Conservation (phyloP, 2,113 vertebrate genomes). For the Otus sunia region DNA sequence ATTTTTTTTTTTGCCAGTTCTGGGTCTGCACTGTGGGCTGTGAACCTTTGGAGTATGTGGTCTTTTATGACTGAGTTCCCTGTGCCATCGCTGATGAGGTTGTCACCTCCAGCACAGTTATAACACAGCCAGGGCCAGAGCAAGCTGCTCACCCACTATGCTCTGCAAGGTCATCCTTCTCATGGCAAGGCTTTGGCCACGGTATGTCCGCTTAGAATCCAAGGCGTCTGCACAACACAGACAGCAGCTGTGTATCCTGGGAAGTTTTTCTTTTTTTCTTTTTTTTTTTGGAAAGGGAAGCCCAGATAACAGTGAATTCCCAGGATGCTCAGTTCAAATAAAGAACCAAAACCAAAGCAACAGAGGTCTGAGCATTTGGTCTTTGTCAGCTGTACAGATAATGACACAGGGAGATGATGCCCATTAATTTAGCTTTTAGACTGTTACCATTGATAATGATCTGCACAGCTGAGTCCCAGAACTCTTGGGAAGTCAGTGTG, state of each 20-base stretch:
- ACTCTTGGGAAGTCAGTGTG: not conserved
- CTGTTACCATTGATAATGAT: not conserved
- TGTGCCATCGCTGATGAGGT: not conserved
- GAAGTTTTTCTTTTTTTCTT: not conserved
- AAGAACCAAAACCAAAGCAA: not conserved
- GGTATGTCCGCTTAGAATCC: not conserved
- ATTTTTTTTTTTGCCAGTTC: not conserved
- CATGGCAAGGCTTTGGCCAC: accelerated
- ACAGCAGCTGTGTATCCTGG: not conserved
- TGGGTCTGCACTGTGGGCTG: not conserved
- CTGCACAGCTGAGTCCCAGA: not conserved
- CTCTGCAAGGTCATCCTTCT: not conserved
- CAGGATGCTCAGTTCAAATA: not conserved
- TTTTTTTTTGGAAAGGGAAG: not conserved
- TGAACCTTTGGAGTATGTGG: not conserved
- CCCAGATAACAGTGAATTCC: not conserved
- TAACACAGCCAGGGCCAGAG: not conserved
- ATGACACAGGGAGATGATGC: not conserved
- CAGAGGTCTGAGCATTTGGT: not conserved
- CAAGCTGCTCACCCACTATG: not conserved
- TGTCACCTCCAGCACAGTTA: not conserved
- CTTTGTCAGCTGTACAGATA: not conserved
- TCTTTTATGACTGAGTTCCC: not conserved
- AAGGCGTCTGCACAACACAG: not conserved
- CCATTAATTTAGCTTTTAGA: not conserved